These are phyloP conservation scores for Drosophila biarmipes DNA, from an alignment of 1,140 invertebrate genomes.

Conservation along the genomic window DNA sequence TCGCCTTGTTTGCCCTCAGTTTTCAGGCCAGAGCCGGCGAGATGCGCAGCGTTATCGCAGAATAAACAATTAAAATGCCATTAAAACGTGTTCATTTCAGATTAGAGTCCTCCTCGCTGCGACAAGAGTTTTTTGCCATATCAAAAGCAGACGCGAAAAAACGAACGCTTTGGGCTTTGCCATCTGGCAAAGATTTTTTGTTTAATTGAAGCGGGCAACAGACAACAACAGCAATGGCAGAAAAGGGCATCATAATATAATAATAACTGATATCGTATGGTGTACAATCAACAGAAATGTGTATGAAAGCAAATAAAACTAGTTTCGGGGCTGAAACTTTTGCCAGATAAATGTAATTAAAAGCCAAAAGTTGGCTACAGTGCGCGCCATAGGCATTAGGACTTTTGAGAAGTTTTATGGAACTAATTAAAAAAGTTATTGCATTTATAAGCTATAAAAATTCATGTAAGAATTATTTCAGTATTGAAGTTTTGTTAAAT, in stretches of 20 bases:
- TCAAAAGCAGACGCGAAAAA: conserved; percentile 31
- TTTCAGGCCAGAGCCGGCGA: conserved; percentile 15
- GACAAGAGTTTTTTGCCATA: conserved; percentile 33
- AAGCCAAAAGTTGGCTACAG: conserved; percentile 57
- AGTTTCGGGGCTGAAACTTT: conserved; percentile 67
- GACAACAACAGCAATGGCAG: conserved; percentile 12
- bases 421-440: background rate
- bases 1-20: conserved; percentile 14
- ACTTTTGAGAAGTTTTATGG: background rate
- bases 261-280: conserved; percentile 65
- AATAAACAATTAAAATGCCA: conserved; percentile 75
- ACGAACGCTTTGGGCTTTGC: conserved; percentile 18
- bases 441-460: too few species aligned
- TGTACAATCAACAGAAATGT: conserved; percentile 49
- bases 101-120: conserved; percentile 42
- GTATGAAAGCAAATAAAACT: conserved; percentile 54
- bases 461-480: too few species aligned
- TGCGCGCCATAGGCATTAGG: background rate
- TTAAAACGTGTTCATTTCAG: conserved; percentile 74
- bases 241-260: conserved; percentile 41
- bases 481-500: too few species aligned
- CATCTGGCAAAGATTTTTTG: conserved; percentile 52
- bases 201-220: conserved; percentile 67
- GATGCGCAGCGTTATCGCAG: conserved; percentile 71
- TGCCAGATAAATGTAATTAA: conserved; percentile 79